Evolutionary conservation across 2,113 vertebrate genomes (phyloP), one percentile per base, ranked within the genome.

Genomic region (Hystrix brachyura): DNA sequence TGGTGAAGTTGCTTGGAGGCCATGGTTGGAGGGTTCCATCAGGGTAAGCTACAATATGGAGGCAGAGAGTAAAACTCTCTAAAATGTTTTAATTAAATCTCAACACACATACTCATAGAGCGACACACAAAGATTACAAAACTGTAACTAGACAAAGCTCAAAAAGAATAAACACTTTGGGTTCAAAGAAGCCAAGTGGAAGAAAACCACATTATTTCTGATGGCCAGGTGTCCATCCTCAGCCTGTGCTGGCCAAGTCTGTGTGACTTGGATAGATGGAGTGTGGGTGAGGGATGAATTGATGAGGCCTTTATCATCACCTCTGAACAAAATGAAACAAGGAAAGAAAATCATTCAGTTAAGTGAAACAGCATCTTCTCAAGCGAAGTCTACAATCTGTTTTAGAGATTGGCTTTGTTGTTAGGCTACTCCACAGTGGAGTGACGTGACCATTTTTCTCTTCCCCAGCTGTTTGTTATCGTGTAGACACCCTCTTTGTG

Each of bases 401-500:
- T 86, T 94, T 93, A 48, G 84, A 81, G 76, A 93, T 5, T 90
- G 64, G 4, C 69, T 76, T 91, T 1, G 2, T 92, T 60, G 5
- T 67, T 87, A 95, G 72, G 69, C 34, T 48, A 59, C 67, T 88
- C 17, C 57, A 23, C 43, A 3, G 15, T 11, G 15, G n/a, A 57
- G 17, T 62, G 84, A 87, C 60, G 67, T 7, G 48, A 25, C n/a
- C 38, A 65, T 95, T 96, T 97, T 97, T 85, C 80, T 95, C 80
- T 7, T 90, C 12, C 92, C 88, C 34, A 94, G 69, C 69, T 92
- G 17, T 90, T 95, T 92, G 64, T 85, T 94, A 38, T 84, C 92
- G 38, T 84, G 81, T 87, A 88, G 67, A 90, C 32, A 76, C 10
- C 5, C 48, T 86, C 46, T 93, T 94, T 89, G 55, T 85, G 55